Evolutionary conservation across 2,113 vertebrate genomes (phyloP).

Genomic region (Solea senegalensis): DNA sequence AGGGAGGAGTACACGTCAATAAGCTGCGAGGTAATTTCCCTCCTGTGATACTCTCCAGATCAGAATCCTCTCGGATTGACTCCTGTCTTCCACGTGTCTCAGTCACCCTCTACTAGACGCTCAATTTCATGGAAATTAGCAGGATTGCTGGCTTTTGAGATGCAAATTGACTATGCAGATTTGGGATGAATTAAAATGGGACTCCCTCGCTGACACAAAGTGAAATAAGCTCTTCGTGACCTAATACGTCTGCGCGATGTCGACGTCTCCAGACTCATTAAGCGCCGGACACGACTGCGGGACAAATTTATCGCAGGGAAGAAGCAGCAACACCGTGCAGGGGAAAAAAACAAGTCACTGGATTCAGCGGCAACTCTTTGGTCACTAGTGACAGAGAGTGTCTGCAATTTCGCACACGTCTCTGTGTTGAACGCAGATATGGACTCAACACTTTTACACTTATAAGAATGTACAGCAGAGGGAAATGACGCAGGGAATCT

Average conservation of each 20-base stretch:
- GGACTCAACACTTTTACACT: not conserved
- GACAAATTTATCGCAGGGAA: constrained; percentile 12
- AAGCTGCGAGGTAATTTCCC: constrained; percentile 53
- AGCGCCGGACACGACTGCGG: constrained; percentile 42
- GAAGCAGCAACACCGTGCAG: constrained; percentile 17
- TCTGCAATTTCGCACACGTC: constrained; percentile 1
- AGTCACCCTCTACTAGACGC: constrained; percentile 63
- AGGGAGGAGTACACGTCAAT: constrained; percentile 22
- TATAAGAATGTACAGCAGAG: too few species aligned
- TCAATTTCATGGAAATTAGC: constrained; percentile 79
- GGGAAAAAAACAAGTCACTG: constrained; percentile 41
- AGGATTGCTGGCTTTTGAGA: constrained; percentile 73
- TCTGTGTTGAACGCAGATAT: constrained; percentile 2
- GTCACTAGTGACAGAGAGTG: constrained; percentile 46
- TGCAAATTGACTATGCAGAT: constrained; percentile 76
- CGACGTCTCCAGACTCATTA: constrained; percentile 68
- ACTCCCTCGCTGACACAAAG: constrained; percentile 66
- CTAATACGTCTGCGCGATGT: constrained; percentile 49
- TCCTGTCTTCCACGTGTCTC: constrained; percentile 43
- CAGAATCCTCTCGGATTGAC: constrained; percentile 46
- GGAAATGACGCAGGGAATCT: not conserved
- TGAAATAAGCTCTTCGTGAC: constrained; percentile 66
- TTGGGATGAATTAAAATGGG: constrained; percentile 70
- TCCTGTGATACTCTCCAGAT: constrained; percentile 35
- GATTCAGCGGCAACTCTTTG: constrained; percentile 37